Evolutionary conservation across 2,797 vertebrate species (phyloP), one percentile per base, ranked within the genome.

Genomic region (Pangasius macronema): DNA sequence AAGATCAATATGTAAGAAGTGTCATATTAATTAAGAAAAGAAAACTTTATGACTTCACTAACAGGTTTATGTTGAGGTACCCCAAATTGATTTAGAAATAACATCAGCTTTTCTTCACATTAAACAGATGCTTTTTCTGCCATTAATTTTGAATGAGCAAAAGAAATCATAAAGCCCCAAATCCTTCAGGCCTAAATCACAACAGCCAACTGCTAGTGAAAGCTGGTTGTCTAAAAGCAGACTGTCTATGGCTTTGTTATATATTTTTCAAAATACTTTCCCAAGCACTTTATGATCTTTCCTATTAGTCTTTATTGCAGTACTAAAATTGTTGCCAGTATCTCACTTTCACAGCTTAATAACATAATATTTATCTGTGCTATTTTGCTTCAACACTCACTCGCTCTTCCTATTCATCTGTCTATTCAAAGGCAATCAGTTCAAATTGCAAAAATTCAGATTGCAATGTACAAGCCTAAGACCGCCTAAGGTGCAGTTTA

Each of bases 271-370:
- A 80, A 59, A 80, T 24, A 57, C 77, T 39, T 80, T 57, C 53
- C 39, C 30, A 24, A 42, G 77, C 77, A 81, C 33, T 81, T 39
- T 39, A 81, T 81, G 77, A 81, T 36, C 55, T 18, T 59, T 59
- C 61, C 55, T 81, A 81, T 81, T 81, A 61, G 77, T 42, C 36
- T 42, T 81, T 81, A 81, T 81, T 61, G 77, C 77, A 42, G 22
- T 24, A 42, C 55, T 39, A 39, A 39, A 81, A 81, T 59, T 81
- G 55, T 61, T 81, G 55, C 55, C 77, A 42, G 33, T 13, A 24
- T 81, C 55, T 59, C 33, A 55, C 51, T 55, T 81, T 59, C 36
- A 1, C 55, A 81, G 55, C 55, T 42, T 59, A 81, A 61, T 61
- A 59, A 22, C 77, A 61, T 33, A 61, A 61, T 81, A 81, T 81